Base-by-base conservation (phyloP, 2,113 vertebrate species). In the Phylloscopus trochilus region DNA sequence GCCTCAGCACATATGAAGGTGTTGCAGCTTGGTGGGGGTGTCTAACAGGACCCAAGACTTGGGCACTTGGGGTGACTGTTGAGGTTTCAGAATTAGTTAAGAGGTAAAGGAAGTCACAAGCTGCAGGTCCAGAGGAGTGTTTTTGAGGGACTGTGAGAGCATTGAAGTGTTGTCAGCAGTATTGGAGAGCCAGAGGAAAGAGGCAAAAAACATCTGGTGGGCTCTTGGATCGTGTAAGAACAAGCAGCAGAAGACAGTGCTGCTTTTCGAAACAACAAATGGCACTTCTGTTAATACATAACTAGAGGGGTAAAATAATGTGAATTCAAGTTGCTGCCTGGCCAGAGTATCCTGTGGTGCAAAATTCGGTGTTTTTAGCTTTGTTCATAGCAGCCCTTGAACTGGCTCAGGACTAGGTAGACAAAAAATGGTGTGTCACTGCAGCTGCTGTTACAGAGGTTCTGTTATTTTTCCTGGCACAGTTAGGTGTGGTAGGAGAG, bases 1-100 rank as follows among this genome's bases (percentile, higher is more conserved):
- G 15, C 8, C 59, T 49, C 70, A 49, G 60, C 4, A n/a, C 15
- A 10, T 2, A 2, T 5, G 12, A 22, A n/a, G 0, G 0, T 7
- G 13, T 0, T 33, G 27, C 28, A 73, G 47, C 14, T 39, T 14
- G 21, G 15, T 41, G n/a, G 10, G 9, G 23, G 3, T 33, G n/a
- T 11, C 23, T 2, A 56, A 51, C 69, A 74, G 60, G 13, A 56
- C 15, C 47, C 56, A 21, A 13, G 21, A 27, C 51, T 56, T 6
- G 51, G n/a, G n/a, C 10, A 4, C 23, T 2, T 30, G 28, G 19
- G 55, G 51, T n/a, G 19, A 23, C n/a, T 39, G 3, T 4, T 6
- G 4, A 56, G 10, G 15, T n/a, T 49, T 30, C 60, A 41, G 60
- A 30, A 19, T 49, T n/a, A 41, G 3, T 47, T 13, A 20, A 49